A percentile compares a stretch with the other conserved stretches of the same genome.
Conservation (phyloP, 2,797 vertebrate species). For the Pristis pectinata region DNA sequence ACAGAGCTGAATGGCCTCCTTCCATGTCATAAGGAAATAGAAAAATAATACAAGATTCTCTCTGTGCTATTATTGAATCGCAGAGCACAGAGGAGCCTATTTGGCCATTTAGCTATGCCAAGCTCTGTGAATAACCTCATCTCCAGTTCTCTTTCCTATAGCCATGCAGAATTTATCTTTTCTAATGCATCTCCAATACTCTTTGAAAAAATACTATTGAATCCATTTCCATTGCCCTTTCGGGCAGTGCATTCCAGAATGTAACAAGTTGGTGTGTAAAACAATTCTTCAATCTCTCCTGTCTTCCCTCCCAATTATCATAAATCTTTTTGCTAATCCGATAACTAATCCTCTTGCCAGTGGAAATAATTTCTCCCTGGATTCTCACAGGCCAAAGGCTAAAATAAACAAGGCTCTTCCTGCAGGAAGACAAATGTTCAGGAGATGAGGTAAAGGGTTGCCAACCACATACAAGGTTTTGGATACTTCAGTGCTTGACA, state of each 20-base stretch:
- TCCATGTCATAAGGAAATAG: too few relatives aligned
- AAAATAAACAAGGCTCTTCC: conserved; percentile 5
- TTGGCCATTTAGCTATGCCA: too few relatives aligned
- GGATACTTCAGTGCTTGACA: not conserved
- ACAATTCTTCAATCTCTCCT: not conserved
- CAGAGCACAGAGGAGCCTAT: too few relatives aligned
- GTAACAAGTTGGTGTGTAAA: not conserved
- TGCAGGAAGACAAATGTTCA: not conserved
- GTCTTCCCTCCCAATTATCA: not conserved
- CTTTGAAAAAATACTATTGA: not conserved
- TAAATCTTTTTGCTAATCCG: not conserved
- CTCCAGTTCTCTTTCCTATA: too few relatives aligned
- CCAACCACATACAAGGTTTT: not conserved
- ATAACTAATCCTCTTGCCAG: not conserved
- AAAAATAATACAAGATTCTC: too few relatives aligned
- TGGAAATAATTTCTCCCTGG: not conserved
- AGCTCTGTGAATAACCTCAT: too few relatives aligned
- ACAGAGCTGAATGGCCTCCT: too few relatives aligned
- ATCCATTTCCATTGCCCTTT: not conserved
- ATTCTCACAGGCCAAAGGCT: not conserved
- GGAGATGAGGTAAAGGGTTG: not conserved
- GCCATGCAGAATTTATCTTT: too few relatives aligned
- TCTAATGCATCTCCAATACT: too few relatives aligned
- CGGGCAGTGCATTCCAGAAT: not conserved
- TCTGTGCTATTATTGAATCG: too few relatives aligned